Conservation (phyloP, 2,888 invertebrate species). For the Chloroclysta siterata region DNA sequence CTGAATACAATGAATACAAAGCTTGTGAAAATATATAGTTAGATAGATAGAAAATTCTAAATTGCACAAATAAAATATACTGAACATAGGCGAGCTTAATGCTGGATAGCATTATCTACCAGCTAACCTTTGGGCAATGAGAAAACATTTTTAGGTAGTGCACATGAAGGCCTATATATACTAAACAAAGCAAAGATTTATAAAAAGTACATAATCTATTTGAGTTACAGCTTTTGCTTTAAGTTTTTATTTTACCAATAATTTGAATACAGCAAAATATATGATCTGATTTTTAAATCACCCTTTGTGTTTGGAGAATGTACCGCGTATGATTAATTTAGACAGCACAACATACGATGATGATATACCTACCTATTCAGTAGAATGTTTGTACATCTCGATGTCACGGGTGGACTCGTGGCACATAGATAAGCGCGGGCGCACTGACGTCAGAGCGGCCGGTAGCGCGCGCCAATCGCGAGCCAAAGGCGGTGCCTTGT, state of each 20-base stretch:
- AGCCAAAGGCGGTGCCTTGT: conserved; percentile 64
- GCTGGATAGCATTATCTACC: no score
- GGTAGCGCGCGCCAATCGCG: conserved; percentile 69
- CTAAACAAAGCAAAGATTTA: no score
- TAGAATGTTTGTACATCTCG: conserved; percentile 40
- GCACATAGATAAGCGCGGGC: conserved; percentile 63
- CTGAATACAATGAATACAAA: no score
- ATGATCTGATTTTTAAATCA: not conserved
- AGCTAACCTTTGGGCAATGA: no score
- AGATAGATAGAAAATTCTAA: no score
- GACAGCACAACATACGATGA: conserved; percentile 8
- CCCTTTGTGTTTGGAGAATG: not conserved
- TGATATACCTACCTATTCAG: conserved; percentile 24
- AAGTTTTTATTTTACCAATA: not conserved
- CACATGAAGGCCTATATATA: no score
- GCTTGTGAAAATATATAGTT: no score
- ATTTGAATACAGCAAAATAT: not conserved
- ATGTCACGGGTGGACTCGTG: conserved; percentile 54
- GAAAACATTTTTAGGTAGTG: no score
- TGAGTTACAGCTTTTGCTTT: no score
- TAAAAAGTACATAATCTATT: no score
- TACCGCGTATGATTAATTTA: conserved; percentile 3
- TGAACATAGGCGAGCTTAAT: no score
- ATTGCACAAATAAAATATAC: no score
- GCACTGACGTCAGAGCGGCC: conserved; percentile 80